Base-by-base conservation (phyloP, 2,888 invertebrate genomes). In the Gastracanthus pulcherrimus region DNA sequence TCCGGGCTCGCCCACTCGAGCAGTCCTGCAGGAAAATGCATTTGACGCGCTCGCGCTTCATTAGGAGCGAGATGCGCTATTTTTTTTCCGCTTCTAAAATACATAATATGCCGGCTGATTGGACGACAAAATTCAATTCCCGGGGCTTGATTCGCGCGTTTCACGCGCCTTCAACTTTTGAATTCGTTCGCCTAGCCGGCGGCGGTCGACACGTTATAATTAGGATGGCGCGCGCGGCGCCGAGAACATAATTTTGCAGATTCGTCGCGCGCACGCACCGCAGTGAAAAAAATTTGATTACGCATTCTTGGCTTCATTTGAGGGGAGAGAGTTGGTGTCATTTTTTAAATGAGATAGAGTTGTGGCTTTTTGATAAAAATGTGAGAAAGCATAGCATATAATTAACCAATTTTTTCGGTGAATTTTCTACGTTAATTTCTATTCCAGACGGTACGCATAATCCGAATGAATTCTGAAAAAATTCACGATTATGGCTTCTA, bases 51-150 rank as follows among this genome's bases (percentile, higher is more conserved):
- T 13, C 58, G 55, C 9, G 55, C 3, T 58, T 26, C 58, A 1
- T 29, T 29, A 13, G 23, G 11, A 3, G n/a, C 5, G 45, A 45
- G 16, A 45, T 5, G 58, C 55, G 55, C 19, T 9, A 5, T 19
- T 29, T 3, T 58, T 58, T 29, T 58, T 26, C 16, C 29, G 3
- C 55, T 2, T 5, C 19, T n/a, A 7, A 19, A 34, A 34, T n/a
- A 31, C 11, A 72, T 72, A 72, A 72, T 72, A 55, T 29, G 58
- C 23, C 58, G 71, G 19, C 41, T 72, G 71, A 72, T 72, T 72
- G 71, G 58, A 58, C n/a, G 71, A 9, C 23, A 23, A 60, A 72
- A 72, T 72, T 60, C 38, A 72, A 29, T 72, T 26, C 16, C 6
- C 31, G 34, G n/a, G 11, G 55, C 55, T 55, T 55, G 23, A 55